These are phyloP conservation scores for Tauraco erythrolophus DNA, from an alignment of 2,113 vertebrate genomes.

Conservation along the genomic window DNA sequence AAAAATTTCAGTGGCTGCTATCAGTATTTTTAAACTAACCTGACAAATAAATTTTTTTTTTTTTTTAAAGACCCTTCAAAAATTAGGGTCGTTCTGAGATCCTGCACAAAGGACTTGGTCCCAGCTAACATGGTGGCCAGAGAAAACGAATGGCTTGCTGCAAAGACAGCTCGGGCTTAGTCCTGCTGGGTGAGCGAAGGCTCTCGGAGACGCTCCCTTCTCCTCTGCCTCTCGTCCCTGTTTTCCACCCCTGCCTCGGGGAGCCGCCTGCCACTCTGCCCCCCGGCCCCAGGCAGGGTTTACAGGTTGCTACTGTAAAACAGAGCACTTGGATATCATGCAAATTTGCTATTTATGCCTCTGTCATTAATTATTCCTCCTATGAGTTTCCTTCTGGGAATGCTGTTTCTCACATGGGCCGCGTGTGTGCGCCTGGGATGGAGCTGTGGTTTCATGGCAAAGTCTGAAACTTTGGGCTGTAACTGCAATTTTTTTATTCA, in stretches of 20 bases:
- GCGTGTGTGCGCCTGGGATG: rapidly evolving
- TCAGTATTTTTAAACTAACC: neutral
- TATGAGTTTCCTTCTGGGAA: neutral
- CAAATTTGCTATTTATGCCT: neutral
- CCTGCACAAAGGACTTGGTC: neutral
- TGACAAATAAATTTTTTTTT: neutral
- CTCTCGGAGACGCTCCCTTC: neutral
- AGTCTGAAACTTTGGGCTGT: neutral
- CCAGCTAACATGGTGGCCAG: rapidly evolving
- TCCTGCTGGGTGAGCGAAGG: neutral
- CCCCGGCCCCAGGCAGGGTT: neutral
- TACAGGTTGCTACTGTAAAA: rapidly evolving
- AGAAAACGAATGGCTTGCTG: neutral
- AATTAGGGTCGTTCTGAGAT: neutral
- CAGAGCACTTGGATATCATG: no score
- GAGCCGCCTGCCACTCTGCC: neutral
- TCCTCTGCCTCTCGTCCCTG: neutral
- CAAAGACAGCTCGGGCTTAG: neutral
- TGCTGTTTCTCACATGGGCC: neutral
- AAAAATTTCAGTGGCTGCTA: neutral
- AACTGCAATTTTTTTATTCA: neutral
- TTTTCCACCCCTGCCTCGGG: neutral
- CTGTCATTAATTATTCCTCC: neutral
- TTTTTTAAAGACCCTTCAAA: neutral
- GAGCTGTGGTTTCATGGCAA: neutral